Base-by-base conservation (phyloP, 2,113 vertebrate species). In the Chloropsis hardwickii region DNA sequence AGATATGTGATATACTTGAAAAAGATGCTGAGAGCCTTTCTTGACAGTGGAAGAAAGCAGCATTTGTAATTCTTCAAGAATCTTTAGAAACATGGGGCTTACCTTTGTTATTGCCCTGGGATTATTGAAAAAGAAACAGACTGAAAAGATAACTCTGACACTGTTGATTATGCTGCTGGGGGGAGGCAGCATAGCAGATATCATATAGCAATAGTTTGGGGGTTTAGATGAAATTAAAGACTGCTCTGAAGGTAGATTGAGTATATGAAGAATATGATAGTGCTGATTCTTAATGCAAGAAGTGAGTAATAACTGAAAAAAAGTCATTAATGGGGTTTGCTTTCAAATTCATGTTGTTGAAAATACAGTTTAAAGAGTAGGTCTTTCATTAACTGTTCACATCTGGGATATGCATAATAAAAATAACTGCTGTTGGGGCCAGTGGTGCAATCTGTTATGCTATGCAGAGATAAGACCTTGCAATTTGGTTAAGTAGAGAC, bases 371-470 rank as follows among this genome's bases (percentile, higher is more conserved):
- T 17, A 31, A 72, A 42, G 62, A 56, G 16, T 33, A 11, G 31
- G 3, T 50, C 17, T 90, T 81, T 89, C 33, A 56, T 45, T 92
- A 51, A 12, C 60, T 77, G 29, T 57, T 92, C 16, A 14, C 14
- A 31, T 86, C 74, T 77, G 79, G 80, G 39, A 65, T 71, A 25
- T 29, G 31, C 23, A 20, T 74, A 88, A 50, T 58, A 84, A 91
- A 94, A 95, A 86, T 87, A 80, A 62, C 72, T 95, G 79, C 76
- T 83, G 35, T 39, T 86, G 81, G 80, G 88, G 39, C 58, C 67
- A 67, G 19, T 35, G 58, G 57, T 83, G 48, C 90, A 94, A 33
- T 94, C 88, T 93, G 95, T 82, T 94, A 29, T 27, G n/a, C 90
- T 66, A 5, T 58, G 61, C 82, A 86, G 90, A 95, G 92, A 90